Evolutionary conservation across 2,888 invertebrate species (phyloP).

Genomic region (Ornithoptera priamus): DNA sequence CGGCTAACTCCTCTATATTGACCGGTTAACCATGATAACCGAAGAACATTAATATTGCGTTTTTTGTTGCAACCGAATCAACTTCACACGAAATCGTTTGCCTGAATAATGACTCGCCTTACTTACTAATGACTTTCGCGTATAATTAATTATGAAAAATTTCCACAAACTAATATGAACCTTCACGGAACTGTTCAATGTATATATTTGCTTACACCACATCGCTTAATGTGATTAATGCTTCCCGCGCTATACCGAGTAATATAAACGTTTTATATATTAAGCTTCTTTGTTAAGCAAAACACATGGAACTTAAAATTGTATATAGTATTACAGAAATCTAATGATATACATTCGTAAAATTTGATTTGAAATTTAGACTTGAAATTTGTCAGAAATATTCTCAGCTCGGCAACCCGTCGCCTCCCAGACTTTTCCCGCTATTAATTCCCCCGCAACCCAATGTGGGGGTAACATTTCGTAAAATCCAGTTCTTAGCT

Average conservation of each 20-base stretch:
- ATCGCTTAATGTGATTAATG: constrained; percentile 20
- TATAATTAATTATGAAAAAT: constrained; percentile 21
- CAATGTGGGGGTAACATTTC: no score
- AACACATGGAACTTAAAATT: background rate
- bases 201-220: constrained; percentile 8
- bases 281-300: constrained; percentile 4
- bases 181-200: constrained; percentile 5
- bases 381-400: no score
- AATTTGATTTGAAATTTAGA: no score
- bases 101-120: background rate
- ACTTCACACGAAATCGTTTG: constrained; percentile 15
- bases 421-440: no score
- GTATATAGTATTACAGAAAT: no score
- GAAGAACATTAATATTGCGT: background rate
- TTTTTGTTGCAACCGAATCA: constrained; percentile 15
- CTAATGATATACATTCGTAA: no score
- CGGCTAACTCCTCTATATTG: no score
- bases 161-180: constrained; percentile 14
- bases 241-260: constrained; percentile 9
- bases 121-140: constrained; percentile 23
- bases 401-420: no score
- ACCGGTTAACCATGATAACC: background rate
- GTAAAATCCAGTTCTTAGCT: no score
- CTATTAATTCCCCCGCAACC: no score
- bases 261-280: constrained; percentile 16